Conservation (phyloP, 1,140 invertebrate genomes). For the Brachionus rubens region DNA sequence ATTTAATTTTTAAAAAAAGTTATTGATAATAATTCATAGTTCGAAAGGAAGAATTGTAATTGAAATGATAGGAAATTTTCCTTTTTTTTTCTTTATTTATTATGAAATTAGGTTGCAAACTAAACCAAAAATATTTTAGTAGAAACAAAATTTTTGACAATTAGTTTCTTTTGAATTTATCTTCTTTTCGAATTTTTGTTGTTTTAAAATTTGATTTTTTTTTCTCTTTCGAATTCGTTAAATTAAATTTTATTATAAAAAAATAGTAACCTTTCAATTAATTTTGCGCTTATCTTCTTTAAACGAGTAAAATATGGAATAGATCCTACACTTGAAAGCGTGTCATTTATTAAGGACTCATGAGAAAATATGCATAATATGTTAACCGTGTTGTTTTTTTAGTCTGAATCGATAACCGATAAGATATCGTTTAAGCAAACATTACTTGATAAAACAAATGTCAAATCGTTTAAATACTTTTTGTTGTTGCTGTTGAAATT, state of each 20-base stretch:
- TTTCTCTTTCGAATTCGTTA: background rate
- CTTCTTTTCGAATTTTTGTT: background rate
- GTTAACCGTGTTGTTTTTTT: no score
- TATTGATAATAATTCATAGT: no score
- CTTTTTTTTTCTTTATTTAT: background rate
- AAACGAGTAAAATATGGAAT: no score
- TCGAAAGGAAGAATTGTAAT: no score
- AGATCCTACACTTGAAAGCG: no score
- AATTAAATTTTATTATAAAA: background rate
- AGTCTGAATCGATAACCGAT: slow-evolving; percentile 15
- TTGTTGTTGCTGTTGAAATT: no score
- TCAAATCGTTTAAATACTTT: no score
- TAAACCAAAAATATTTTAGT: slow-evolving; percentile 27
- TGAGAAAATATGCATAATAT: slow-evolving; percentile 20
- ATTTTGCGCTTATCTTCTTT: no score
- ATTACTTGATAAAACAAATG: no score
- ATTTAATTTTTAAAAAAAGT: no score
- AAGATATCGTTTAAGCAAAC: slow-evolving; percentile 28
- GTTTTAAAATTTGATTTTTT: slow-evolving; percentile 4
- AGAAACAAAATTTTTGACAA: slow-evolving; percentile 34
- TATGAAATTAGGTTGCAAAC: slow-evolving; percentile 40
- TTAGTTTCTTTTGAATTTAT: slow-evolving; percentile 27
- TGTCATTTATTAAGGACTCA: no score
- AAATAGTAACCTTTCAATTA: slow-evolving; percentile 1
- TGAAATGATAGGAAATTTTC: no score